Evolutionary conservation across 2,888 invertebrate genomes (phyloP), one percentile per base, ranked within the genome.

Genomic region (Heterodera filipjevi): DNA sequence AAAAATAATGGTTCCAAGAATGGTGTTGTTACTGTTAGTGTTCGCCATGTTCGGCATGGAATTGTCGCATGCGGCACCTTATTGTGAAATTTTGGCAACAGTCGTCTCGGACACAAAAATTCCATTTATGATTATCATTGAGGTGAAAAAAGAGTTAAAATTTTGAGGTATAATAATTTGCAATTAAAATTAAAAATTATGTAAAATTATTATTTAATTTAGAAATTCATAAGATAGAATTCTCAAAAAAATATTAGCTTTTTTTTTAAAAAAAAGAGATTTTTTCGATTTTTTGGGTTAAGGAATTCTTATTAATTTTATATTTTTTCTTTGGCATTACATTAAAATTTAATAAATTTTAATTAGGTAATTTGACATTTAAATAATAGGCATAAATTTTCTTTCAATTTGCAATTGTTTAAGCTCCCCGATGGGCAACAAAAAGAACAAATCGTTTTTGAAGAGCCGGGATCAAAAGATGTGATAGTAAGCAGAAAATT

Each of bases 21-120:
- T 39, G 5, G 10, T 39, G 3, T 10, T 39, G n/a, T n/a, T n/a
- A n/a, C n/a, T n/a, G n/a, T n/a, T 49, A 2, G 6, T 49, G 10
- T 19, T 49, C 46, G 14, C 2, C 16, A 19, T 49, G 12, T 49
- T 3, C 19, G 46, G 16, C 46, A 19, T 49, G 16, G 16, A 49
- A 49, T 49, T 49, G 10, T 49, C 46, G 2, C 59, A n/a, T 27
- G n/a, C 59, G 59, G 27, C n/a, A 59, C 39, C 39, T 39, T 59
- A n/a, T 22, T 59, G 59, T n/a, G 59, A 59, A 59, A 59, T 59
- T 59, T 59, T 59, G 59, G 59, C 59, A n/a, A 59, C n/a, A 8
- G 59, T 59, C 59, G 27, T 59, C 8, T 59, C 59, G 22, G 27
- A n/a, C n/a, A 59, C 59, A n/a, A 59, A 59, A 59, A 59, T 8